Evolutionary conservation across 2,113 vertebrate species (phyloP), one percentile per base, ranked within the genome.

Genomic region (Lipophrys pholis): DNA sequence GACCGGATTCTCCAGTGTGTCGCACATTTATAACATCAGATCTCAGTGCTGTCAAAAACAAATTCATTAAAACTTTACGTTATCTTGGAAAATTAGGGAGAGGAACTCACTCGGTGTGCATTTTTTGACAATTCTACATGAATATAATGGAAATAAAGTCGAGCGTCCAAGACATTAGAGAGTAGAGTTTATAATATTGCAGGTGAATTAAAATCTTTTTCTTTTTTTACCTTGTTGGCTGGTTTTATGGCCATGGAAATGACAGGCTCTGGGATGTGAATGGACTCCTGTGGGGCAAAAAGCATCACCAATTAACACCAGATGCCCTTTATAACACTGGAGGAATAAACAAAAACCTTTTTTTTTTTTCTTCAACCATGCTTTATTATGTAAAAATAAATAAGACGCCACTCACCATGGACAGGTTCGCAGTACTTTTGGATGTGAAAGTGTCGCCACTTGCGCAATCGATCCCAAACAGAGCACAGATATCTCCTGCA

Each of bases 401-500:
- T 41, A 11, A 21, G 30, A 50, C 40, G 15, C 40, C 1, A 58
- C 94, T 88, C 88, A 98, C 98, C 98, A 99, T 97, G 50, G 98
- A 99, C 64, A 99, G 91, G 69, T 83, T 91, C 2, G 88, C 85
- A 9, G 49, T 95, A 1, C 83, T 90, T 85, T 87, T 97, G 2
- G 94, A 93, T 0, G 96, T 95, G 88, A 99, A 99, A 0, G 98
- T 98, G 82, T 99, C 97, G 77, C 98, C 98, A 0, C 97, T 99
- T 7, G 97, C 97, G 85, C 97, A 99, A 82, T 99, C 97, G 0
- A 99, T 95, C 67, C 98, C 98, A 83, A 99, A 99, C 61, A 99
- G 83, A 0, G 97, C 98, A 81, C 96, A 99, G 80, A 99, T 99
- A 65, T 99, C 97, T 40, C 98, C 98, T 0, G 97, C 94, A 59